Conservation (phyloP, 1,140 invertebrate genomes). For the Lordiphosa stackelbergi region DNA sequence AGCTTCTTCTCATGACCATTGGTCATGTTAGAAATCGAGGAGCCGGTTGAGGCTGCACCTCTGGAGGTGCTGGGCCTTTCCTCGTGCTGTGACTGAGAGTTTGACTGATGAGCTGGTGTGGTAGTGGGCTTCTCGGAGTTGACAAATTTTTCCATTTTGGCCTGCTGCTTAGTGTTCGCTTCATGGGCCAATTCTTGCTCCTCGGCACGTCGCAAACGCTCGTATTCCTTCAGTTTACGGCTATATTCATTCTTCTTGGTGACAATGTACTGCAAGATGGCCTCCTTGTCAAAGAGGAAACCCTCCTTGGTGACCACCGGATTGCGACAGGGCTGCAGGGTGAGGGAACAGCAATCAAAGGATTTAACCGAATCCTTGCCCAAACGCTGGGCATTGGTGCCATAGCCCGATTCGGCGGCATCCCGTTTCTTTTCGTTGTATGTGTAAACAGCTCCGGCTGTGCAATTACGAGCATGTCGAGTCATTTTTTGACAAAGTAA, state of each 20-base stretch:
- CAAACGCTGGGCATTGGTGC: slow-evolving; percentile 88
- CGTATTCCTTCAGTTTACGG: slow-evolving; percentile 94
- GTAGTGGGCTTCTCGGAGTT: slow-evolving; percentile 78
- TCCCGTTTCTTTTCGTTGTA: slow-evolving; percentile 99
- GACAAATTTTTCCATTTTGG: slow-evolving; percentile 86
- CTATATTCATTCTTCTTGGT: slow-evolving; percentile 96
- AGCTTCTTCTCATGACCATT: slow-evolving; percentile 83
- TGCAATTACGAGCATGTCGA: slow-evolving; percentile 97
- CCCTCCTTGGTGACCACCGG: slow-evolving; percentile 85
- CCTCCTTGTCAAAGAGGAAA: slow-evolving; percentile 97
- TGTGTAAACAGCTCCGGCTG: slow-evolving; percentile 98
- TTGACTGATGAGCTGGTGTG: slow-evolving; percentile 33
- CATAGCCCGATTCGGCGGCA: slow-evolving; percentile 93
- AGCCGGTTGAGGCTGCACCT: slow-evolving; percentile 22
- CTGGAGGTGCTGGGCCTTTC: slow-evolving; percentile 34
- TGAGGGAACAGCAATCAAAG: slow-evolving; percentile 98
- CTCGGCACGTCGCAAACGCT: slow-evolving; percentile 90
- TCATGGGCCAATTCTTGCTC: slow-evolving; percentile 79
- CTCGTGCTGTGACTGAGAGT: slow-evolving; percentile 8
- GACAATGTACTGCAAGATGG: slow-evolving; percentile 96
- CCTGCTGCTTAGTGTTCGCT: slow-evolving; percentile 79
- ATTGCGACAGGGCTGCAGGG: slow-evolving; percentile 88
- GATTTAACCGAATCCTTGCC: slow-evolving; percentile 96
- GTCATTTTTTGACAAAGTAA: slow-evolving; percentile 82
- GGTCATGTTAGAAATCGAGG: slow-evolving; percentile 88